Evolutionary conservation across 2,113 vertebrate genomes (phyloP).

Genomic region (Odontesthes bonariensis): DNA sequence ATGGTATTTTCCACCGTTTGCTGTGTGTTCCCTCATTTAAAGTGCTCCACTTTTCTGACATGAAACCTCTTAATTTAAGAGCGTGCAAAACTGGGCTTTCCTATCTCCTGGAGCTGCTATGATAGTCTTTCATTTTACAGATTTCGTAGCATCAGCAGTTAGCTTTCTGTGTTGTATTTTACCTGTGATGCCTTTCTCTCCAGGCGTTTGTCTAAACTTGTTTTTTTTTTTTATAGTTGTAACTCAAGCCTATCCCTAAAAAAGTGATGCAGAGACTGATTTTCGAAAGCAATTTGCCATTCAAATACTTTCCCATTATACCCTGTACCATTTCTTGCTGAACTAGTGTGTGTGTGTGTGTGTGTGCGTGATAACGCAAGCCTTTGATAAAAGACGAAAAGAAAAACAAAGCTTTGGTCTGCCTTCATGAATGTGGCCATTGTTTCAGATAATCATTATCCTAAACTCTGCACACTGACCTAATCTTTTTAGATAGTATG

Average conservation of each 20-base stretch:
- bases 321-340: constrained; percentile 66
- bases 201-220: constrained; percentile 28
- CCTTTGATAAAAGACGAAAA: constrained; percentile 81
- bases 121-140: not conserved
- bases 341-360: constrained; percentile 63
- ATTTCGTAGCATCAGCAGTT: not conserved
- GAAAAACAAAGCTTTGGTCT: constrained; percentile 74
- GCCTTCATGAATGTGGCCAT: constrained; percentile 79
- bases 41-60: not conserved
- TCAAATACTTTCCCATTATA: constrained; percentile 78
- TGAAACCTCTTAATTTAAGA: not conserved
- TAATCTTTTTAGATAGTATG: constrained; percentile 80
- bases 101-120: not conserved
- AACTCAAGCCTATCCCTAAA: constrained; percentile 42
- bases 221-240: constrained; percentile 31
- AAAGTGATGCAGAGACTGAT: constrained; percentile 54
- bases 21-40: not conserved
- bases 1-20: not conserved
- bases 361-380: constrained; percentile 68
- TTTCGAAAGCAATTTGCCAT: constrained; percentile 81
- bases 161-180: not conserved
- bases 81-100: not conserved
- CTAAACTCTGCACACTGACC: constrained; percentile 70
- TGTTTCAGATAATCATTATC: constrained; percentile 80
- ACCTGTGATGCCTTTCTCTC: constrained; percentile 19